Evolutionary conservation across 1,140 invertebrate species (phyloP), one percentile per base, ranked within the genome.

Genomic region (Neotoxoptera formosana): DNA sequence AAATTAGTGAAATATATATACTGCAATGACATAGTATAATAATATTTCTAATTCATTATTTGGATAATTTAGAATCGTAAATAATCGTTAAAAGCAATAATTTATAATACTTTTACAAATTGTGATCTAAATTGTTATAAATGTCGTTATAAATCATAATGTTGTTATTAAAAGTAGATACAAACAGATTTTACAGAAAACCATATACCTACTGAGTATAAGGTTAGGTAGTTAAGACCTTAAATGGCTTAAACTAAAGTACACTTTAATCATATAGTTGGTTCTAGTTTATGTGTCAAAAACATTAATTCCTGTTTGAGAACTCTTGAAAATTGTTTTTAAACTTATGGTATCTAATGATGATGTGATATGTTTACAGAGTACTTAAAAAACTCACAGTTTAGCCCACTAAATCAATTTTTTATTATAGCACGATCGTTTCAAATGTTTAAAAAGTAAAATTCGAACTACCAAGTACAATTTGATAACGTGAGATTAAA

Each of bases 261-360:
- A 60, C 14, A 30, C 60, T 90, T 90, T 90, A 90, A 30, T 30
- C 25, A 14, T 90, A 90, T 25, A 56, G 34, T 90, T 90, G 53
- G 51, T 45, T 60, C 34, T 90, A 36, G 88, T 90, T 90, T 56
- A 90, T 41, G 36, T 90, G 88, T 56, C 88, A 41, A 90, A 89
- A 90, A 41, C 48, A 90, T 60, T 60, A 90, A 90, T 36, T 90
- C 9, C 0, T 90, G 53, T 90, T 90, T 90, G 21, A 60, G 30
- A 11, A 41, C 51, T 90, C 14, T 34, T 7, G 51, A 23, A 90
- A 90, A 60, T 90, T 34, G 36, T 17, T 90, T 90, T 90, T 90
- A 90, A 89, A 25, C 34, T 21, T 30, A 23, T 21, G 51, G 53
- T 41, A 60, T 90, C 53, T 60, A 60, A 56, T 60, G 21, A 56